Evolutionary conservation across 2,113 vertebrate genomes (phyloP).

Genomic region (Typhlomys cinereus): DNA sequence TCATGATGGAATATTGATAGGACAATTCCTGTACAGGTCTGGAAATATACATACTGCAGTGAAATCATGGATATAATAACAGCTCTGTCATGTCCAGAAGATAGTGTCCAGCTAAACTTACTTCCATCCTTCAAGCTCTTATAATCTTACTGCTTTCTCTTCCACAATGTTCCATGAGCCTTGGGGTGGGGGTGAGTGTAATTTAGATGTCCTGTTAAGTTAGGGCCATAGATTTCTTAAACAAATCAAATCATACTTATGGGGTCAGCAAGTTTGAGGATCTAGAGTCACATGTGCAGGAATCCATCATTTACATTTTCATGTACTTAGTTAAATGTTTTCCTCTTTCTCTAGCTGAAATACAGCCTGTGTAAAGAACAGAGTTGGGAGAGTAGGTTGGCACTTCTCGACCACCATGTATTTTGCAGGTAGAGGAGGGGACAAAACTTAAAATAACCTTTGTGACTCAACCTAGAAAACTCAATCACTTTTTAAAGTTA

Average conservation of each 20-base stretch:
- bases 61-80: too few relatives aligned
- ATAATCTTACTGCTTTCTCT: too few relatives aligned
- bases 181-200: not conserved
- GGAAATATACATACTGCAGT: too few relatives aligned
- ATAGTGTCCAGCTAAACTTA: too few relatives aligned
- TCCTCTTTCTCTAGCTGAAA: conserved; percentile 14
- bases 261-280: not conserved
- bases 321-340: conserved; percentile 38
- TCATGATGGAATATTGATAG: too few relatives aligned
- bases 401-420: conserved; percentile 21
- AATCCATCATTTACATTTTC: conserved; percentile 8
- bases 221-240: too few relatives aligned
- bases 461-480: conserved; percentile 46
- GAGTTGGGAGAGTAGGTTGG: conserved; percentile 40
- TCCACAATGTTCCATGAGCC: not conserved
- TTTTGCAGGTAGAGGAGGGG: conserved; percentile 53
- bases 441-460: conserved; percentile 48
- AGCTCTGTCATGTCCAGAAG: too few relatives aligned
- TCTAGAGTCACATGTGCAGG: conserved; percentile 20
- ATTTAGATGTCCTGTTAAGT: too few relatives aligned
- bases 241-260: too few relatives aligned
- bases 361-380: conserved; percentile 52
- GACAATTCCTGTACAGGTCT: too few relatives aligned
- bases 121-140: too few relatives aligned
- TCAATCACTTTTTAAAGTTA: conserved; percentile 46